phyloP scores from a whole-genome alignment of 2,888 invertebrate species.

The Ochlodes sylvanus region DNA sequence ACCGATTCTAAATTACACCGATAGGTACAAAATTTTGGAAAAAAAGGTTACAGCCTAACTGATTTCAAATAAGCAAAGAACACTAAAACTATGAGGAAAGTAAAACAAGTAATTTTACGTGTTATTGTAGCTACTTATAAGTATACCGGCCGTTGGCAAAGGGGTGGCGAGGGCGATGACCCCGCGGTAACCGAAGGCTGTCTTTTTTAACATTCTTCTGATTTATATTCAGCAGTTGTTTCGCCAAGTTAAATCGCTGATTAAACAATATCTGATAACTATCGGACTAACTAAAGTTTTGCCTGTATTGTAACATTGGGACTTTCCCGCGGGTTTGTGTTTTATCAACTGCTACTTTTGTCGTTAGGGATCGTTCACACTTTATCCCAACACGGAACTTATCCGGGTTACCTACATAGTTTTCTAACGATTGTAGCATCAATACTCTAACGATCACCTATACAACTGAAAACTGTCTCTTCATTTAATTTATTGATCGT shows the following conservation, averaged over 20 bases:
- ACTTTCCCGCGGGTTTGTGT: not conserved
- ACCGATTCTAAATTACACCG: no score
- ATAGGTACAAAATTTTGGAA: no score
- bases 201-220: slow-evolving; percentile 34
- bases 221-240: slow-evolving; percentile 30
- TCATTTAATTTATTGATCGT: no score
- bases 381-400: no score
- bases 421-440: no score
- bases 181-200: slow-evolving; percentile 27
- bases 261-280: not conserved
- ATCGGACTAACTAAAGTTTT: not conserved
- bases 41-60: no score
- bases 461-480: no score
- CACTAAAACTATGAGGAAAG: slow-evolving; percentile 22
- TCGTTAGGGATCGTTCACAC: no score
- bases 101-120: slow-evolving; percentile 33
- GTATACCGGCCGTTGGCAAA: slow-evolving; percentile 29
- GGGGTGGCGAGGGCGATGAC: slow-evolving; percentile 35
- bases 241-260: slow-evolving; percentile 12
- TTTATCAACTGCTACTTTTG: not conserved
- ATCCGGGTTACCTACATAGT: no score
- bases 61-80: not conserved
- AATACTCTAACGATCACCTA: no score
- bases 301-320: not conserved
- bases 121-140: slow-evolving; percentile 35